Evolutionary conservation across 2,113 vertebrate species (phyloP).

Genomic region (Mustela nigripes): DNA sequence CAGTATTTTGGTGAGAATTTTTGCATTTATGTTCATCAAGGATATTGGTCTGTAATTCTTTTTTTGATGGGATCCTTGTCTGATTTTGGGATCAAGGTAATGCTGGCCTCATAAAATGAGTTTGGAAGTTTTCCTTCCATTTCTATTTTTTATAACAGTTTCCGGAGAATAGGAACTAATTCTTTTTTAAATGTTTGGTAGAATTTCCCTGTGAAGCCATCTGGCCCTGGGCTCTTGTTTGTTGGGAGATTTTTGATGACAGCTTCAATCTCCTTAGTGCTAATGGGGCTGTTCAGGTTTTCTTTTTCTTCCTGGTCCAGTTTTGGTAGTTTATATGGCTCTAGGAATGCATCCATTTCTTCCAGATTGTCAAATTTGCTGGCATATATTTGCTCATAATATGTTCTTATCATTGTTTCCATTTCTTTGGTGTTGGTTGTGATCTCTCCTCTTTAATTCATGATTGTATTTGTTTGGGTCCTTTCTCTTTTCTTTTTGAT

Average conservation of each 20-base stretch:
- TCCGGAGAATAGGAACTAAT: not conserved
- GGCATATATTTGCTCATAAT: too few species aligned
- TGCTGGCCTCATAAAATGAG: not conserved
- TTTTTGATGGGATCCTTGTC: not conserved
- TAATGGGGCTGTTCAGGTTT: not conserved
- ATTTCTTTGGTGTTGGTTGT: too few species aligned
- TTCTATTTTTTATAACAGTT: not conserved
- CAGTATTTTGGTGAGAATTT: not conserved
- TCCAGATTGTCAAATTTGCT: too few species aligned
- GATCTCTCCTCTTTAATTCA: too few species aligned
- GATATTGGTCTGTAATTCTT: not conserved
- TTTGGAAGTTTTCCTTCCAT: not conserved
- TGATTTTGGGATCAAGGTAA: not conserved
- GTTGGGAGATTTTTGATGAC: not conserved
- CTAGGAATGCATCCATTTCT: too few species aligned
- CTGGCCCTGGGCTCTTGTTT: too few species aligned
- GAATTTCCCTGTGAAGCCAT: not conserved
- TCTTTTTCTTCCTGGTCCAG: not conserved
- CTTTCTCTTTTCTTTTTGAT: too few species aligned
- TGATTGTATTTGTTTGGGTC: too few species aligned
- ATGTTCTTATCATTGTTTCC: too few species aligned
- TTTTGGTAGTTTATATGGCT: not conserved
- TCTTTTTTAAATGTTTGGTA: not conserved
- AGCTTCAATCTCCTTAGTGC: not conserved
- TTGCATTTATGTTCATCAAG: not conserved